Conservation (phyloP, 2,113 vertebrate species). For the Lagopus muta region DNA sequence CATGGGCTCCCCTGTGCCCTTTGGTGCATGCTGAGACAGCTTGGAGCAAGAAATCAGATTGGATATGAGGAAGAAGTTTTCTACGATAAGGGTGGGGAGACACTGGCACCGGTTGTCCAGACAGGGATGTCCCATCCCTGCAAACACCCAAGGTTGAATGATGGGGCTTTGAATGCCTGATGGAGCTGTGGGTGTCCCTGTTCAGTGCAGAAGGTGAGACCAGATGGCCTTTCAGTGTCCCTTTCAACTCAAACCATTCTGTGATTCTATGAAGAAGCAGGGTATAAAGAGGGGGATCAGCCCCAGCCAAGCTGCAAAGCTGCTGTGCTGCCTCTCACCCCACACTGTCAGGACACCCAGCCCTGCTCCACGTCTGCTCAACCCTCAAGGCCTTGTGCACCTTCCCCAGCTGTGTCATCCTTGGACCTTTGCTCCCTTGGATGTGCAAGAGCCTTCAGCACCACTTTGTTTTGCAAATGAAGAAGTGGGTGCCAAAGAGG, state of each 20-base stretch:
- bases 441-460: fast-evolving
- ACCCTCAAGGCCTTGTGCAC: fast-evolving
- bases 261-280: not conserved
- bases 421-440: not conserved
- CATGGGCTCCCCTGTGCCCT: not conserved
- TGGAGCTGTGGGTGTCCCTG: too few species aligned
- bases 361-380: not conserved
- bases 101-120: not conserved
- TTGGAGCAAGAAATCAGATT: not conserved
- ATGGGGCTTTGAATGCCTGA: too few species aligned
- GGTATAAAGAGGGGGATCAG: fast-evolving
- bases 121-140: not conserved
- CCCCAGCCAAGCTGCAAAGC: not conserved
- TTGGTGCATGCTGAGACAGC: not conserved
- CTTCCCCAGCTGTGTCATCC: fast-evolving
- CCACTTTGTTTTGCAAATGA: not conserved
- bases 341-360: not conserved
- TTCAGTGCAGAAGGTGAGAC: too few species aligned
- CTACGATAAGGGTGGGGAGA: not conserved
- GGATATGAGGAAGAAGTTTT: too few species aligned
- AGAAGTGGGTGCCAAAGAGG: constrained; percentile 1
- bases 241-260: too few species aligned
- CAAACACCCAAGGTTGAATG: too few species aligned
- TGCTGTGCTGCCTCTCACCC: not conserved
- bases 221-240: too few species aligned